These are phyloP conservation scores for Gnathonemus echidnorhynchus DNA, from an alignment of 2,113 vertebrate species.

Conservation along the genomic window DNA sequence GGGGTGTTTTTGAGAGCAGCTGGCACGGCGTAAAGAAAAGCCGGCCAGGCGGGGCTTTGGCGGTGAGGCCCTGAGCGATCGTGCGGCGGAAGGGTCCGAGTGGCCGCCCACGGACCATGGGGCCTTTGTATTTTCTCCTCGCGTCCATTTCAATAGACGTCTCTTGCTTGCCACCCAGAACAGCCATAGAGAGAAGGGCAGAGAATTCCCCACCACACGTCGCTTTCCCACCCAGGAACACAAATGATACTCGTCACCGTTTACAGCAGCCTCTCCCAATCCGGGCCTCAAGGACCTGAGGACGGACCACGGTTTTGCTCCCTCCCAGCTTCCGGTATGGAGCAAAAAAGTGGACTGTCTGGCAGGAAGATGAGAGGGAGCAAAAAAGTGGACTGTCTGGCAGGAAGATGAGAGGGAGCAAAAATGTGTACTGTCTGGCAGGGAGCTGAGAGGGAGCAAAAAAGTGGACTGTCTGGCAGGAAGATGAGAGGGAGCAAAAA, in stretches of 20 bases:
- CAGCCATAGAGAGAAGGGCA: slow-evolving; percentile 19
- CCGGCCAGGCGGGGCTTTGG: slow-evolving; percentile 33
- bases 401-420: too few species aligned
- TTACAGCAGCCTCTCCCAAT: neutral
- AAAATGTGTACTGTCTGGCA: too few species aligned
- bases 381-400: too few species aligned
- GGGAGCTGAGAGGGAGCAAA: too few species aligned
- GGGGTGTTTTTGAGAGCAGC: slow-evolving; percentile 19
- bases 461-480: too few species aligned
- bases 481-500: neutral
- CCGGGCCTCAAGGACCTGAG: neutral
- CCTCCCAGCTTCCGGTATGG: neutral
- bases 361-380: neutral
- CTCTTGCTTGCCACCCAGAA: slow-evolving; percentile 29
- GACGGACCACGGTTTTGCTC: neutral
- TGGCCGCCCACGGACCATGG: slow-evolving; percentile 22
- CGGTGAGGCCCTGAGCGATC: slow-evolving; percentile 31
- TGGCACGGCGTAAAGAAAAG: slow-evolving; percentile 37
- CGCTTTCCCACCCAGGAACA: slow-evolving; percentile 28
- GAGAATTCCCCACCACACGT: slow-evolving; percentile 21
- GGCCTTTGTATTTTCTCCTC: slow-evolving; percentile 42
- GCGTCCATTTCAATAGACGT: slow-evolving; percentile 42
- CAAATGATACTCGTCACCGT: slow-evolving; percentile 30
- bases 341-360: neutral
- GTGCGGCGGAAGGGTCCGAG: slow-evolving; percentile 27